A percentile compares a stretch with the other conserved stretches of the same genome.
Evolutionary conservation across 2,888 invertebrate genomes (phyloP).

Genomic region (Rhagonycha fulva): DNA sequence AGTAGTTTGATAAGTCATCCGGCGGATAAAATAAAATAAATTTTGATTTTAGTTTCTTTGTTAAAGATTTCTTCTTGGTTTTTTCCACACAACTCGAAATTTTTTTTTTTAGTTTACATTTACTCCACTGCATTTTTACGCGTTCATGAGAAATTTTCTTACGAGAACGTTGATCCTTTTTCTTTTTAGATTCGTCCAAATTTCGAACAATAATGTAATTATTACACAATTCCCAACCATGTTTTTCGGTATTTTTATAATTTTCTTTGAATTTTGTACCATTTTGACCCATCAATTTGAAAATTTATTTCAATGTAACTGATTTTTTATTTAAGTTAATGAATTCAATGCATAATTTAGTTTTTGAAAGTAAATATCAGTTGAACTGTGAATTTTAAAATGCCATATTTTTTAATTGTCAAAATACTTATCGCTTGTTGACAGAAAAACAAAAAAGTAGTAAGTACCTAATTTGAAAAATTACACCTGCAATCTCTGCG

Average conservation of each 20-base stretch:
- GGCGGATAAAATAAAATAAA: not conserved
- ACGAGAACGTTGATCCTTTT: not conserved
- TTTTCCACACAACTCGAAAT: not conserved
- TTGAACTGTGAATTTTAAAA: not conserved
- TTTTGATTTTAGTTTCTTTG: not conserved
- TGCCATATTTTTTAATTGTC: not conserved
- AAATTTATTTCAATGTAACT: not conserved
- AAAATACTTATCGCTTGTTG: not conserved
- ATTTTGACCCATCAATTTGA: not conserved
- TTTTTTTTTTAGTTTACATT: not conserved
- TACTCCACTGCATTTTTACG: not conserved
- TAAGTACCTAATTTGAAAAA: no score
- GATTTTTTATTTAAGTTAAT: not conserved
- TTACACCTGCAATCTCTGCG: no score
- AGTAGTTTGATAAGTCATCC: not conserved
- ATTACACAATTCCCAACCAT: not conserved
- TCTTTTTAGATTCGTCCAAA: not conserved
- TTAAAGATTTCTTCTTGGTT: not conserved
- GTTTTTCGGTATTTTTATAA: not conserved
- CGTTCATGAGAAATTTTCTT: not conserved
- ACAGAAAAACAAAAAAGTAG: not conserved
- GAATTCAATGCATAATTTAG: not conserved
- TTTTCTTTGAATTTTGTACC: not conserved
- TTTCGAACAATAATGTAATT: not conserved
- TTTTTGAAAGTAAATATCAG: not conserved